Base-by-base conservation (phyloP, 2,888 invertebrate species). In the Octonoba sinensis region DNA sequence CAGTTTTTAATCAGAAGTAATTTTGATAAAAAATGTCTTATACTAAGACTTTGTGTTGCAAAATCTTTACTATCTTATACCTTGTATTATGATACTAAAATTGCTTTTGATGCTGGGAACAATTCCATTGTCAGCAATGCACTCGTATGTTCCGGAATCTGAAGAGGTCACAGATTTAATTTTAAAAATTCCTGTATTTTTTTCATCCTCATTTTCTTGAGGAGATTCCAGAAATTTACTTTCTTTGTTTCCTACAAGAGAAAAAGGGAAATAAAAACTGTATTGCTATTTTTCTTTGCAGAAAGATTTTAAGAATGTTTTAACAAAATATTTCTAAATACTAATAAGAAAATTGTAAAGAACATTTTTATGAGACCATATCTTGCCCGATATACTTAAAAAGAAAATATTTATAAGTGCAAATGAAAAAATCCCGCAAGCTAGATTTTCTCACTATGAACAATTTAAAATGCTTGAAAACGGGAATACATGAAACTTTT, bases 61-160 rank as follows among this genome's bases (percentile, higher is more conserved):
- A 36, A 36, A 4, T 36, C 1, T 36, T 1, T 36, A 36, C 27
- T 27, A 3, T 36, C 11, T 36, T 8, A 36, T 76, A 82, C 82
- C 82, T 36, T 51, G 73, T 12, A 82, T 66, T 16, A 59, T n/a
- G 15, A 82, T 59, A 16, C 44, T 49, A 51, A 82, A 62, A 56
- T 73, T 82, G 20, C 56, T 76, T 15, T 20, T 65, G 49, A 82
- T 24, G 36, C 15, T 47, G 15, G 82, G 70, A 56, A 4, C 15
- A 6, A 82, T 62, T 70, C 82, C 82, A 57, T 75, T 82, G 16
- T 36, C 60, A 8, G 82, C 75, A 15, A 71, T 46, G n/a, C 82
- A 82, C 59, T 70, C 59, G 47, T 75, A 82, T 12, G 20, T 27
- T 44, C 81, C 74, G 13, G 74, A 44, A 74, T 66, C 74, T 22